Evolutionary conservation across 2,888 invertebrate genomes (phyloP), one percentile per base, ranked within the genome.

Genomic region (Homarus gammarus): DNA sequence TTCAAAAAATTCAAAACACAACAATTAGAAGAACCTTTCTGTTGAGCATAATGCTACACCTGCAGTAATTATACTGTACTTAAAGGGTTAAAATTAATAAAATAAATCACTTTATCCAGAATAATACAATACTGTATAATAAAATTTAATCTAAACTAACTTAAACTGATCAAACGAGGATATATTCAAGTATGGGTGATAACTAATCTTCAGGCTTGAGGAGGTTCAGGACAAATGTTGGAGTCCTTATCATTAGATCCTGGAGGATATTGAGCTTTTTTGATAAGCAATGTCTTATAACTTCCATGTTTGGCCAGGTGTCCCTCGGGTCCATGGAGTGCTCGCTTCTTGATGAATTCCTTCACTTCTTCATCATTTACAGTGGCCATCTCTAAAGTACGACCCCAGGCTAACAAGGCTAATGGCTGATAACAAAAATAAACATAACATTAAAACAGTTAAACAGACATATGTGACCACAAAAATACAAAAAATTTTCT

Each of bases 341-440:
- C 96, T 93, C 95, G 94, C 72, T 95, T 94, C 91, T 94, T 95
- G 86, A 97, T 97, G 93, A 97, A 97, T 56, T 95, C 93, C 0
- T 94, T 93, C 0, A 95, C 96, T 56, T 95, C 93, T 10, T 93
- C 93, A 1, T 95, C 94, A 93, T 96, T 95, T 0, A 96, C 95
- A 91, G 95, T 95, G 5, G 96, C 96, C 96, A 97, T 96, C 92
- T 95, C 95, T 78, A 97, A 93, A 78, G 95, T 95, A 92, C 96
- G 95, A 44, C 97, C 96, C 97, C 97, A 97, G 0, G 96, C 94
- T 0, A 97, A 94, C 92, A 97, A 93, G 0, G 96, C 92, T 61
- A 92, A 84, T 31, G 92, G 92, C 92, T 91, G 86, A 18, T 51
- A 77, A n/a, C 49, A 27, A n/a, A 70, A 56, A 31, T 51, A n/a